These are phyloP conservation scores for Bettongia penicillata DNA, from an alignment of 2,113 vertebrate species.

Conservation along the genomic window DNA sequence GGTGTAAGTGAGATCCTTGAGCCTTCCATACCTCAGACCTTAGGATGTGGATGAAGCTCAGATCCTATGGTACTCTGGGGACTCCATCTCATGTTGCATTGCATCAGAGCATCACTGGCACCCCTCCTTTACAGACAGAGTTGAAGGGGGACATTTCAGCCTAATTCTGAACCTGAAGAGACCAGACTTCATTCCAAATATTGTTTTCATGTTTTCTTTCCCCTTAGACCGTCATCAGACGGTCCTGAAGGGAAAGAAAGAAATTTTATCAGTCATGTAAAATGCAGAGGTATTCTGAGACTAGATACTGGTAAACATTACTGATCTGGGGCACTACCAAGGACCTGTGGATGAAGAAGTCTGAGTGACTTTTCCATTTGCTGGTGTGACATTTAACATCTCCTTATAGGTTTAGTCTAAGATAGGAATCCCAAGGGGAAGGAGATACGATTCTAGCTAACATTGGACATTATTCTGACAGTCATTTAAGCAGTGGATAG, in stretches of 20 bases:
- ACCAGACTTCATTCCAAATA: background rate
- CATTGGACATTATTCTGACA: too few species aligned
- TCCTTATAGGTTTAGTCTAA: too few species aligned
- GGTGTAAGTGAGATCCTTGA: background rate
- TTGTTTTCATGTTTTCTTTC: background rate
- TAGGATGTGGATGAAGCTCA: background rate
- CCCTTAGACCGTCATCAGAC: constrained; percentile 69
- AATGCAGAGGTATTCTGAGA: constrained; percentile 60
- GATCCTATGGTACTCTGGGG: background rate
- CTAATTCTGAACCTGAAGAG: background rate
- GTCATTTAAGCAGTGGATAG: too few species aligned
- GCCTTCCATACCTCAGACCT: background rate
- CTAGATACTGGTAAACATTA: constrained; percentile 30
- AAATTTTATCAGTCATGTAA: constrained; percentile 66
- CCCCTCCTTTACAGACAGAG: background rate
- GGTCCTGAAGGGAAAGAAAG: background rate
- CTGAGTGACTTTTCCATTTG: constrained; percentile 52
- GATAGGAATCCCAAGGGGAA: too few species aligned
- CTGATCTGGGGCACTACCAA: constrained; percentile 73
- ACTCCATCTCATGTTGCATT: background rate
- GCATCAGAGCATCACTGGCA: background rate
- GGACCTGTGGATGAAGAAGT: constrained; percentile 69
- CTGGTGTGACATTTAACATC: too few species aligned
- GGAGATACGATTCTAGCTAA: too few species aligned
- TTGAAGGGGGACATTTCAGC: background rate